Evolutionary conservation across 2,797 vertebrate genomes (phyloP).

Genomic region (Sebastes hubbsi): DNA sequence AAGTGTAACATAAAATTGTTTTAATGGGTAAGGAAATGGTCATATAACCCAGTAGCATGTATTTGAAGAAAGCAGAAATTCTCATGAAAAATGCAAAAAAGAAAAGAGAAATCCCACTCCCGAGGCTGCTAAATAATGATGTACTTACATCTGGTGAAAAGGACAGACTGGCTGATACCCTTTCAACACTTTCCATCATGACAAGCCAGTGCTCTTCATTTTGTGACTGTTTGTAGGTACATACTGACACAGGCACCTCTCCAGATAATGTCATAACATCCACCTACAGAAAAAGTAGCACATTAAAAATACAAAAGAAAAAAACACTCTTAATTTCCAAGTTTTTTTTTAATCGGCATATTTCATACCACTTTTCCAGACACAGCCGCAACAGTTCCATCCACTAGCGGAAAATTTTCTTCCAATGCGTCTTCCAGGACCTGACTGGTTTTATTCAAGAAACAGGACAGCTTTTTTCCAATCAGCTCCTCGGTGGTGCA

Average conservation of each 20-base stretch:
- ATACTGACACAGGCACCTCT: constrained; percentile 88
- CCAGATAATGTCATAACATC: constrained; percentile 78
- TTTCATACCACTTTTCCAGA: constrained; percentile 91
- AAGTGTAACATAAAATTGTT: background rate
- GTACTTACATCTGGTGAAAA: constrained; percentile 85
- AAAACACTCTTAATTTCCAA: background rate
- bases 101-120: background rate
- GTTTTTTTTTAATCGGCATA: background rate
- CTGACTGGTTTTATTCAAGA: constrained; percentile 85
- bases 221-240: constrained; percentile 74
- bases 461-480: constrained; percentile 82
- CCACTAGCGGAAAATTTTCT: constrained; percentile 79
- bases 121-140: background rate
- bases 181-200: constrained; percentile 89
- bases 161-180: constrained; percentile 84
- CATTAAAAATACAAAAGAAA: background rate
- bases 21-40: background rate
- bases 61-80: background rate
- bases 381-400: constrained; percentile 76
- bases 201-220: constrained; percentile 77
- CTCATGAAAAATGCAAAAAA: background rate
- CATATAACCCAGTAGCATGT: background rate
- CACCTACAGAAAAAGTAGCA: constrained; percentile 75
- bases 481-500: constrained; percentile 84
- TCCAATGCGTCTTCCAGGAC: constrained; percentile 80